Evolutionary conservation across 2,113 vertebrate genomes (phyloP), one percentile per base, ranked within the genome.

Genomic region (Erythrocercus mccallii): DNA sequence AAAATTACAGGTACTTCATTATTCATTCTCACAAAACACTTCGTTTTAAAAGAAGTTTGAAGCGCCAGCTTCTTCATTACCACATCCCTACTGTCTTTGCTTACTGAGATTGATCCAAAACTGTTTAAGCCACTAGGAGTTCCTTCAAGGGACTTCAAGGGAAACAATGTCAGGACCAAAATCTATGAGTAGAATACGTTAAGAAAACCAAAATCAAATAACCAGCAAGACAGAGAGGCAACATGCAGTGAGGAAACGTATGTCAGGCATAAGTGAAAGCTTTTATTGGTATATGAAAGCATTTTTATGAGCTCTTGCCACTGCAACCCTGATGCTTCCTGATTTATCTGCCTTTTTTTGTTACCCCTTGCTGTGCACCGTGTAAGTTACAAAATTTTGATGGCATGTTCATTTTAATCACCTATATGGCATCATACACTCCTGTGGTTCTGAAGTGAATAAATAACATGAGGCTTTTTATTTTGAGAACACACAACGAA

Each of bases 171-270:
- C 60, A 86, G 62, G 68, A 87, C 85, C 68, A 74, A 85, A 86
- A 66, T 60, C 68, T 95, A 54, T 0, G 1, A 62, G 44, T 6
- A 61, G 72, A 90, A 92, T 94, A 90, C 1, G 0, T 48, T 96
- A 94, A 90, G 76, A 78, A 93, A 93, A 84, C 68, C 82, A 93
- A 95, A 95, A 96, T 96, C 94, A 96, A 97, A 94, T 79, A 96
- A 90, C 56, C 92, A 96, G 96, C 93, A 96, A 92, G 95, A 94
- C 44, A 88, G n/a, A 78, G 35, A 84, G 92, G 76, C 93, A 94
- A 96, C 90, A 94, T 35, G 90, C 95, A 74, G 95, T 64, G 93
- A 88, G 48, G 64, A 86, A 88, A 88, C 44, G 20, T 62, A 93
- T n/a, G 72, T 83, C 88, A 94, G 45, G 53, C n/a, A 1, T 68